A percentile compares a stretch with the other conserved stretches of the same genome.
These are phyloP conservation scores for Stenichneumon culpator DNA, from an alignment of 2,888 invertebrate genomes.

Conservation along the genomic window DNA sequence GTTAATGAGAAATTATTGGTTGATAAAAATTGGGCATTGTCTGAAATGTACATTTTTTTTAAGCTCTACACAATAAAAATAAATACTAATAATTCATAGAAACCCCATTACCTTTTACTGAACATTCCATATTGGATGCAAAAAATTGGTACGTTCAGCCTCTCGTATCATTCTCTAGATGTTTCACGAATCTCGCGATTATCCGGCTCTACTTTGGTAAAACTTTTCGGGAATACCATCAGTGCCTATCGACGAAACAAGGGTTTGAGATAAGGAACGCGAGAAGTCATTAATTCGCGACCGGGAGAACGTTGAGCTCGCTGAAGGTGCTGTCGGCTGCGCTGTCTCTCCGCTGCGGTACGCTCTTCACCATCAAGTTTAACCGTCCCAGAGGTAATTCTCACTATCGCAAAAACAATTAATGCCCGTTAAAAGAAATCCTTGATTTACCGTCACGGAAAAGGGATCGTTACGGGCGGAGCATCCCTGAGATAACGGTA, in stretches of 20 bases:
- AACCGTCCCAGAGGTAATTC: slow-evolving; percentile 77
- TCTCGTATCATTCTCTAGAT: not conserved
- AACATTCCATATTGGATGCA: not conserved
- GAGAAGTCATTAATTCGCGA: slow-evolving; percentile 68
- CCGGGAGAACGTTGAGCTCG: slow-evolving; percentile 68
- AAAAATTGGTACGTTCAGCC: not conserved
- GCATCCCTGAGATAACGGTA: slow-evolving; percentile 81
- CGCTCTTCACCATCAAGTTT: slow-evolving; percentile 73
- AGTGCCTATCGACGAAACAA: slow-evolving; percentile 51
- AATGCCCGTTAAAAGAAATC: slow-evolving; percentile 85
- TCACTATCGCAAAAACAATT: slow-evolving; percentile 85
- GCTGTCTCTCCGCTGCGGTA: slow-evolving; percentile 40
- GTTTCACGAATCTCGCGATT: slow-evolving; percentile 47
- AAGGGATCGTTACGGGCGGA: slow-evolving; percentile 66
- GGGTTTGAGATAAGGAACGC: slow-evolving; percentile 66
- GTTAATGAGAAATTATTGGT: too few relatives aligned
- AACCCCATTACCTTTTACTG: not conserved
- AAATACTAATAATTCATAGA: not conserved
- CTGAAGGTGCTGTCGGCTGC: slow-evolving; percentile 36
- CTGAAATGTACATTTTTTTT: not conserved
- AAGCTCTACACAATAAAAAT: not conserved
- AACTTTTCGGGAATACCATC: slow-evolving; percentile 37
- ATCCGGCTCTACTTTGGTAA: slow-evolving; percentile 36
- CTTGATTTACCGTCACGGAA: slow-evolving; percentile 82
- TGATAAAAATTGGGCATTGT: not conserved